Percentiles rank a stretch among this genome's conserved stretches.
phyloP scores from a whole-genome alignment of 2,797 vertebrate species.

The Acanthopagrus latus region DNA sequence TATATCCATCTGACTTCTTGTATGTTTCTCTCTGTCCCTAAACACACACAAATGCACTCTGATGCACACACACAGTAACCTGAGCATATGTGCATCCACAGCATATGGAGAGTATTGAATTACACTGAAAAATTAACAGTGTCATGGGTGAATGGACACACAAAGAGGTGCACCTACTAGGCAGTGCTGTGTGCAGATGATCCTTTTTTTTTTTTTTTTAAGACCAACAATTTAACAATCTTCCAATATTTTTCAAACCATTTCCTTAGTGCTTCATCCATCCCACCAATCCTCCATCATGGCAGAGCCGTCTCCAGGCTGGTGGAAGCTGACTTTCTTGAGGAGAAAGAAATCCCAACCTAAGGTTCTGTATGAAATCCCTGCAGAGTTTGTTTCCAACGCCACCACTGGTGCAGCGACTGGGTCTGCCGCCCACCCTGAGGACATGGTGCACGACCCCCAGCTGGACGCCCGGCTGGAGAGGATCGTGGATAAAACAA shows the following conservation, averaged over 20 bases:
- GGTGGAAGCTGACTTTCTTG: constrained; percentile 95
- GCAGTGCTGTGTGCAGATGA: background rate
- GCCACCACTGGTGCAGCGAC: constrained; percentile 42
- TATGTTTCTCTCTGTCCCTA: background rate
- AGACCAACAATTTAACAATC: background rate
- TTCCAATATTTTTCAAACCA: background rate
- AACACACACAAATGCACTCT: constrained; percentile 19
- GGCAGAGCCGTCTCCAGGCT: constrained; percentile 85
- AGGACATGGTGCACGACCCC: constrained; percentile 43
- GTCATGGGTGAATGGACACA: constrained; percentile 9
- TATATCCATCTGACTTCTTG: background rate
- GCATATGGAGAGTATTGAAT: constrained; percentile 50
- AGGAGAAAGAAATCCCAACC: constrained; percentile 89
- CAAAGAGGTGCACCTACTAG: background rate
- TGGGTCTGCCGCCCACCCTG: constrained; percentile 3
- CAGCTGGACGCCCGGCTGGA: constrained; percentile 88
- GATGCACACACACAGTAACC: constrained; percentile 25
- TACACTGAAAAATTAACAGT: constrained; percentile 63
- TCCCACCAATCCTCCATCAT: constrained; percentile 69
- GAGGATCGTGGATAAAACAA: constrained; percentile 91
- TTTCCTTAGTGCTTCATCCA: constrained; percentile 17
- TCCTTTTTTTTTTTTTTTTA: background rate
- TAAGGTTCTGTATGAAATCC: constrained; percentile 89
- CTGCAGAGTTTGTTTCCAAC: constrained; percentile 77
- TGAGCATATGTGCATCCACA: constrained; percentile 38